Evolutionary conservation across 2,113 vertebrate genomes (phyloP).

Genomic region (Microcebus lehilahytsara): DNA sequence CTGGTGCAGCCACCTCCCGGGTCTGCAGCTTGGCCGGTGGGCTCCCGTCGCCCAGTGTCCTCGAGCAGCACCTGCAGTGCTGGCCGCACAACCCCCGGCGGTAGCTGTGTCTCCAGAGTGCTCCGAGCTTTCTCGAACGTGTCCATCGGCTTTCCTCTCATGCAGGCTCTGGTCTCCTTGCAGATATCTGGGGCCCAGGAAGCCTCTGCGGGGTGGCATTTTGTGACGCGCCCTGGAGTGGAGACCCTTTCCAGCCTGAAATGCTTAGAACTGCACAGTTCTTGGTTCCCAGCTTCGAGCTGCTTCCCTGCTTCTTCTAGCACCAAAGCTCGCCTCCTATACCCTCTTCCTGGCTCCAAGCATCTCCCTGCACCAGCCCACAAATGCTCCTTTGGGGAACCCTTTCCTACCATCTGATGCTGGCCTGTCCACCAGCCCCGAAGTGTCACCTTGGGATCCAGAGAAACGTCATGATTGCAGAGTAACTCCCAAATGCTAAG

Average conservation of each 20-base stretch:
- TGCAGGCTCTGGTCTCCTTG: background rate
- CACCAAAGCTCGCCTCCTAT: background rate
- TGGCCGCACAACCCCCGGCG: fast-evolving
- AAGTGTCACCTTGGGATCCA: background rate
- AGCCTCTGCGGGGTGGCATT: background rate
- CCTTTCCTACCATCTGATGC: background rate
- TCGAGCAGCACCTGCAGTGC: fast-evolving
- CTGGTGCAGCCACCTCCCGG: background rate
- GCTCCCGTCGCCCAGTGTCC: background rate
- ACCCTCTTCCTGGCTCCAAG: background rate
- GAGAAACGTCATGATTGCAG: background rate
- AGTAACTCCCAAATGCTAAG: background rate
- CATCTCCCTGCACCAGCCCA: background rate
- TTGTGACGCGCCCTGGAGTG: background rate
- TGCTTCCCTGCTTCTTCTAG: background rate
- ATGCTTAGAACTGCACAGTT: background rate
- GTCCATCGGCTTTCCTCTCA: background rate
- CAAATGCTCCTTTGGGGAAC: background rate
- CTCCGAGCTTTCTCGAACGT: fast-evolving
- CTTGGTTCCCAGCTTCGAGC: fast-evolving
- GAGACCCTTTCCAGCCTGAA: background rate
- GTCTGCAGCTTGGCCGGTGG: background rate
- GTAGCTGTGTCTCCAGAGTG: background rate
- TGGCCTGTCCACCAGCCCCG: background rate
- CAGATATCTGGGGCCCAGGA: background rate